Percentiles rank a stretch among this genome's conserved stretches.
These are phyloP conservation scores for Atethmia centrago DNA, from an alignment of 2,888 invertebrate species.

Conservation along the genomic window DNA sequence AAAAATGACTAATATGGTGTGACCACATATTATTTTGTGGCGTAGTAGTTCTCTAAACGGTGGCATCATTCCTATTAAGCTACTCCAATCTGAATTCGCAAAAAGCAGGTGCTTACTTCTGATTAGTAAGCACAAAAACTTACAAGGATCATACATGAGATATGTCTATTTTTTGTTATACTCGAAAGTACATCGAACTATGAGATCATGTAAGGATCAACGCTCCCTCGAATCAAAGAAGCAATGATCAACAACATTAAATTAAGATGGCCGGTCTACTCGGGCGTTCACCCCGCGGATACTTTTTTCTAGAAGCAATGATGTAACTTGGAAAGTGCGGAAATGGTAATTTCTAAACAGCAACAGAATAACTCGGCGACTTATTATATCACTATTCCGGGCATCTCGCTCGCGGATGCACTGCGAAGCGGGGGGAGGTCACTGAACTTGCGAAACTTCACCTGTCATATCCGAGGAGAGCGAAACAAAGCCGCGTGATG, in stretches of 20 bases:
- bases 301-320: constrained; percentile 80
- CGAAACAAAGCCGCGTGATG: constrained; percentile 76
- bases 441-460: constrained; percentile 89
- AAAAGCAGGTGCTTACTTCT: constrained; percentile 46
- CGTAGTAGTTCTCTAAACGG: constrained; percentile 16
- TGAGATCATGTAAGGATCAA: constrained; percentile 90
- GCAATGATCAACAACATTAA: constrained; percentile 82
- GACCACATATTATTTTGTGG: not conserved
- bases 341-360: constrained; percentile 85
- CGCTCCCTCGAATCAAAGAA: constrained; percentile 82
- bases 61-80: constrained; percentile 22
- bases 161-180: constrained; percentile 68
- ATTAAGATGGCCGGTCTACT: constrained; percentile 77
- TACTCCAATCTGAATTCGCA: constrained; percentile 9
- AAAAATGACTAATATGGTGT: constrained; percentile 8
- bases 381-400: constrained; percentile 86
- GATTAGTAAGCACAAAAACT: constrained; percentile 59
- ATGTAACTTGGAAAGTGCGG: constrained; percentile 89
- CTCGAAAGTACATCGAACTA: constrained; percentile 74
- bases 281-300: constrained; percentile 85
- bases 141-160: constrained; percentile 49
- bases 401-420: constrained; percentile 81
- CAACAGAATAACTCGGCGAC: constrained; percentile 78
- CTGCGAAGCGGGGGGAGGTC: constrained; percentile 81
- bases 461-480: constrained; percentile 82